Conservation (phyloP, 2,888 invertebrate species). For the Melieria omissa region DNA sequence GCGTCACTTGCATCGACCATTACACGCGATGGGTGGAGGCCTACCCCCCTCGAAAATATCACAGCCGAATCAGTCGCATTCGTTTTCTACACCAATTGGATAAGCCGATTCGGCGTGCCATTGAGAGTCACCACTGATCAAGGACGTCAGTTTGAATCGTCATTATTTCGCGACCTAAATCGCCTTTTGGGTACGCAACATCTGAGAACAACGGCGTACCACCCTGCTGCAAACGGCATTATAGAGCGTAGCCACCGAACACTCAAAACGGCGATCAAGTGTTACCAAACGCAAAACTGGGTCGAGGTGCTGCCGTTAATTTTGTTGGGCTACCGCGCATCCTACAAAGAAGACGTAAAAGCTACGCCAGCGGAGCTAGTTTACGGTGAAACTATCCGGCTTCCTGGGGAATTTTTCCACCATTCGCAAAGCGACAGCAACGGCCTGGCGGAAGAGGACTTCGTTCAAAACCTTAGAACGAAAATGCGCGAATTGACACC, state of each 20-base stretch:
- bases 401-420: not conserved
- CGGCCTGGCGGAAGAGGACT: no score
- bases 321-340: slow-evolving; percentile 34
- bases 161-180: slow-evolving; percentile 41
- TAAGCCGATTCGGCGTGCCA: slow-evolving; percentile 1
- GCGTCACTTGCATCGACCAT: slow-evolving; percentile 52
- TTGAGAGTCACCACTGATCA: slow-evolving; percentile 22
- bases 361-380: not conserved
- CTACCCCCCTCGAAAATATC: slow-evolving; percentile 45
- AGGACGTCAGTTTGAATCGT: slow-evolving; percentile 31
- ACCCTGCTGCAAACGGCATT: slow-evolving; percentile 35
- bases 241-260: slow-evolving; percentile 37
- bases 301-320: slow-evolving; percentile 33
- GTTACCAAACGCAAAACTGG: slow-evolving; percentile 36
- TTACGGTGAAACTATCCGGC: not conserved
- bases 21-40: slow-evolving; percentile 49
- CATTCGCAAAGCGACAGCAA: no score
- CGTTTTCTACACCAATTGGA: slow-evolving; percentile 5
- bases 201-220: slow-evolving; percentile 34
- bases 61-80: slow-evolving; percentile 50
- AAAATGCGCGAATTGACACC: no score
- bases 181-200: slow-evolving; percentile 39
- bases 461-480: no score
- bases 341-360: slow-evolving; percentile 26
- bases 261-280: slow-evolving; percentile 32